Evolutionary conservation across 2,888 invertebrate genomes (phyloP).

Genomic region (Deilephila elpenor): DNA sequence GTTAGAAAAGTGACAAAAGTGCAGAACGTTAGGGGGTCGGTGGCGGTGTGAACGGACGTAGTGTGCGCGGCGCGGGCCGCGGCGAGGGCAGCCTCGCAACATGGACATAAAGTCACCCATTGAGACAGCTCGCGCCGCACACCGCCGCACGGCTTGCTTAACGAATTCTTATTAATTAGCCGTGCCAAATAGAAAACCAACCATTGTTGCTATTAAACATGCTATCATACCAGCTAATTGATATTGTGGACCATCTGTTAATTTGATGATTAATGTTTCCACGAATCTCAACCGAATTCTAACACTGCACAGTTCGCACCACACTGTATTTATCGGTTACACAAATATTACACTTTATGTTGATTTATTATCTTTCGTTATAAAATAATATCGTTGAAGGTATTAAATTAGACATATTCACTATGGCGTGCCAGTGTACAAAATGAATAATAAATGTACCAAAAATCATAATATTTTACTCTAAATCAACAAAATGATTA

Average conservation of each 20-base stretch:
- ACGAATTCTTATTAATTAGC: constrained; percentile 20
- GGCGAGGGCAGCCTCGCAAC: constrained; percentile 12
- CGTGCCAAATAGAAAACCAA: not conserved
- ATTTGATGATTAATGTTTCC: not conserved
- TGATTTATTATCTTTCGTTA: too few relatives aligned
- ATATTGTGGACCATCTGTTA: not conserved
- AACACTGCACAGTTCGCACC: not conserved
- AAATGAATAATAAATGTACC: too few relatives aligned
- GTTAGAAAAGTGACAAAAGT: constrained; percentile 31
- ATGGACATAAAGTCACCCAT: constrained; percentile 21
- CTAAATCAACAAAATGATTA: not conserved
- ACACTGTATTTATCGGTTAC: not conserved
- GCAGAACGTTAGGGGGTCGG: constrained; percentile 7
- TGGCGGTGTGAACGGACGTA: constrained; percentile 27
- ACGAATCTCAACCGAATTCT: not conserved
- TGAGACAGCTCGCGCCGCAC: constrained; percentile 9
- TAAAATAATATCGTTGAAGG: too few relatives aligned
- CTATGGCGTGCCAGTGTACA: too few relatives aligned
- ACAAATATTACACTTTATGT: not conserved
- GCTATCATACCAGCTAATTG: not conserved
- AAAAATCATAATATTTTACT: not conserved
- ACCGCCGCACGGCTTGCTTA: constrained; percentile 11
- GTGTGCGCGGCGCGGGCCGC: constrained; percentile 6
- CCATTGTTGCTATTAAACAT: not conserved
- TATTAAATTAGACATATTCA: too few relatives aligned